phyloP scores from a whole-genome alignment of 2,888 invertebrate genomes.

The Pelosia muscerda region DNA sequence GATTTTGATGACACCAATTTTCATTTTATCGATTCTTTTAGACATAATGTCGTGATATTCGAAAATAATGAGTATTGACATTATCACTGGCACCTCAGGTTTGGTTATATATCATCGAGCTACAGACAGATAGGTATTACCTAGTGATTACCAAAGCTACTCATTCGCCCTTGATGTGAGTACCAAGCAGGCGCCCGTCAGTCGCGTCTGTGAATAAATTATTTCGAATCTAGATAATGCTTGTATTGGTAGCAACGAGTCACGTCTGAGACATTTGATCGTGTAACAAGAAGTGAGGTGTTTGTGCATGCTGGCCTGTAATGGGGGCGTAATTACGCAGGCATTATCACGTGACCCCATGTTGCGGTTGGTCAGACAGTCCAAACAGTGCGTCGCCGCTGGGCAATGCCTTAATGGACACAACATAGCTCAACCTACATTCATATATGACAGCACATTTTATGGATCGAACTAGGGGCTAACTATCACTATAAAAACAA shows the following conservation, averaged over 20 bases:
- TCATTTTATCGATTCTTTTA: slow-evolving; percentile 46
- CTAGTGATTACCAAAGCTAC: slow-evolving; percentile 49
- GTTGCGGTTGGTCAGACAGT: slow-evolving; percentile 72
- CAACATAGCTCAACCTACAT: slow-evolving; percentile 60
- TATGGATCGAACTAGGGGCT: slow-evolving; percentile 15
- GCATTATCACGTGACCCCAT: slow-evolving; percentile 84
- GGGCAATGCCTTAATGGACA: slow-evolving; percentile 63
- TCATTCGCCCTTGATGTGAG: slow-evolving; percentile 67
- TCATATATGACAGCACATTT: slow-evolving; percentile 35
- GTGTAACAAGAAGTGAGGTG: slow-evolving; percentile 78
- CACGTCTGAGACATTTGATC: slow-evolving; percentile 84
- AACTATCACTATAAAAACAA: slow-evolving; percentile 16
- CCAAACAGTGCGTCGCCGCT: slow-evolving; percentile 59
- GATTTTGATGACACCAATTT: slow-evolving; percentile 49
- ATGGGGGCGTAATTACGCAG: slow-evolving; percentile 81
- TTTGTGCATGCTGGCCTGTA: slow-evolving; percentile 71
- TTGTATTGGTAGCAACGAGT: slow-evolving; percentile 75
- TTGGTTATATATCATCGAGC: slow-evolving; percentile 22
- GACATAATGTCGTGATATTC: slow-evolving; percentile 24
- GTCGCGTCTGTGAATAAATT: slow-evolving; percentile 77
- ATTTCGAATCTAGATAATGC: slow-evolving; percentile 79
- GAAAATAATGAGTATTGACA: slow-evolving; percentile 27
- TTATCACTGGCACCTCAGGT: slow-evolving; percentile 13
- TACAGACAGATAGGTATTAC: slow-evolving; percentile 35
- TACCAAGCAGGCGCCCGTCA: slow-evolving; percentile 63